These are phyloP conservation scores for Scaptomyza montana DNA, from an alignment of 1,140 invertebrate species.

Conservation along the genomic window DNA sequence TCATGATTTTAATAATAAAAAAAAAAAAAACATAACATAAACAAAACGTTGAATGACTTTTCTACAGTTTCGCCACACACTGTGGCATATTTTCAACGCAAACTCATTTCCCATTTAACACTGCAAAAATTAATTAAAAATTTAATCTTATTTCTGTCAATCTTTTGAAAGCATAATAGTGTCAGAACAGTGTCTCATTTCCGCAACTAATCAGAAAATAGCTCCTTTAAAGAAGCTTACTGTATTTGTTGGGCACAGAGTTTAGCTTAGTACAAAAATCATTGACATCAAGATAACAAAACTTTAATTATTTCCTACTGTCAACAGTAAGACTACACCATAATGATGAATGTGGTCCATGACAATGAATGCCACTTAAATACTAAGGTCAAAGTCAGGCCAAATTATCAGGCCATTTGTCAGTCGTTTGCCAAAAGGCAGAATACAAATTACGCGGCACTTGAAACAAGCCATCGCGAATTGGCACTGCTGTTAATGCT, in stretches of 20 bases:
- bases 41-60: neutral
- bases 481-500: constrained; percentile 29
- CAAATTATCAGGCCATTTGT: constrained; percentile 39
- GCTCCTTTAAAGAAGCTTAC: neutral
- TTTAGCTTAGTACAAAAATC: neutral
- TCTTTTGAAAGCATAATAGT: neutral
- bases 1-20: neutral
- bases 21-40: neutral
- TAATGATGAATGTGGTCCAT: constrained; percentile 4
- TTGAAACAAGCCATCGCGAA: constrained; percentile 29
- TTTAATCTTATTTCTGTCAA: neutral
- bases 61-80: neutral
- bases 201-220: neutral
- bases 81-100: neutral
- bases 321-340: neutral
- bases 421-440: constrained; percentile 24
- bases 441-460: constrained; percentile 38
- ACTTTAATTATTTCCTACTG: constrained; percentile 17
- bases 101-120: neutral
- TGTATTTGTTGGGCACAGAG: neutral
- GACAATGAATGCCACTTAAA: constrained; percentile 11
- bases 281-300: neutral
- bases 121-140: constrained; percentile 4
- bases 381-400: constrained; percentile 3
- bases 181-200: neutral